phyloP scores from a whole-genome alignment of 2,888 invertebrate genomes.

The Apoda limacodes region DNA sequence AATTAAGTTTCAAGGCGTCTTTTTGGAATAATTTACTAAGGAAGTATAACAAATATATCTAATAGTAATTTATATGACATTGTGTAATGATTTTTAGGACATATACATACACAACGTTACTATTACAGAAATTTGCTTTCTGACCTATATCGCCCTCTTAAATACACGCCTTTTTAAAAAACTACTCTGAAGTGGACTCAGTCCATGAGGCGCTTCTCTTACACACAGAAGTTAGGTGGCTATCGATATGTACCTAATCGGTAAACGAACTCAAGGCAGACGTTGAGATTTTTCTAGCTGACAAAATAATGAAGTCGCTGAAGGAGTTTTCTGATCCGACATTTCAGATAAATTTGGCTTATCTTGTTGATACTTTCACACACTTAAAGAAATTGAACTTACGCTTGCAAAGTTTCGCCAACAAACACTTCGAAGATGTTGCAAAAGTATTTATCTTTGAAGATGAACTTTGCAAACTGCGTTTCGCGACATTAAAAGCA shows the following conservation, averaged over 20 bases:
- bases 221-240: constrained; percentile 16
- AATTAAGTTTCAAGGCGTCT: too few relatives aligned
- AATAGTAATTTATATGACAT: too few relatives aligned
- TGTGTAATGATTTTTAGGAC: too few relatives aligned
- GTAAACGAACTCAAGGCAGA: too few relatives aligned
- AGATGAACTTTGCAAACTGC: constrained; percentile 14
- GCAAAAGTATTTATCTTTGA: constrained; percentile 12
- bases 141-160: too few relatives aligned
- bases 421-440: constrained; percentile 4
- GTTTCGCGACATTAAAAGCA: too few relatives aligned
- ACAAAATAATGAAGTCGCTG: constrained; percentile 1
- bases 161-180: constrained; percentile 2
- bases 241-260: constrained; percentile 17
- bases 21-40: too few relatives aligned
- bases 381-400: constrained; percentile 8
- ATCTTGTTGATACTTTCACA: constrained; percentile 11
- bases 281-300: constrained; percentile 5
- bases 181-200: constrained; percentile 14
- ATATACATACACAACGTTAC: too few relatives aligned
- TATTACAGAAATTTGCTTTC: too few relatives aligned
- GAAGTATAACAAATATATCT: too few relatives aligned
- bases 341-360: constrained; percentile 9
- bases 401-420: constrained; percentile 10
- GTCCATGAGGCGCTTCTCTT: constrained; percentile 13
- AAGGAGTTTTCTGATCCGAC: constrained; percentile 3